Evolutionary conservation across 2,888 invertebrate genomes (phyloP).

Genomic region (Prosopocoilus inquinatus): DNA sequence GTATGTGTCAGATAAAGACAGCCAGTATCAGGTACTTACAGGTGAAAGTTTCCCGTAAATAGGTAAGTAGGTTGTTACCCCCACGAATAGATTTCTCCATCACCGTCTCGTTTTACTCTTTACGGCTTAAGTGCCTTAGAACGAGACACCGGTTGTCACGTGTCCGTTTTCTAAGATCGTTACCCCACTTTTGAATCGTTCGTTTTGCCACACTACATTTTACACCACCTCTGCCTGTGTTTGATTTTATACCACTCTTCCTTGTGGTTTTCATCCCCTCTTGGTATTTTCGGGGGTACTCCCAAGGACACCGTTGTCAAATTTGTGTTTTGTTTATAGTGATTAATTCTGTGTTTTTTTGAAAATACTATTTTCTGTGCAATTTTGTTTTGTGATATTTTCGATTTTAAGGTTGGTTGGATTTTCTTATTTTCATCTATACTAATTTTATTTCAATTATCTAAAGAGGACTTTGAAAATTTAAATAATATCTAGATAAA

Average conservation of each 20-base stretch:
- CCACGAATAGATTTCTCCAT: conserved; percentile 42
- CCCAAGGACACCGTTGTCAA: conserved; percentile 46
- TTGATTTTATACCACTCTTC: conserved; percentile 31
- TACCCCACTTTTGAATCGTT: conserved; percentile 38
- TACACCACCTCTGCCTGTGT: conserved; percentile 28
- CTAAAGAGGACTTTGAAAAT: neutral
- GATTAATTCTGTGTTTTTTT: conserved; percentile 20
- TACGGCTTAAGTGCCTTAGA: conserved; percentile 10
- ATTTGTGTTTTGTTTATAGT: conserved; percentile 25
- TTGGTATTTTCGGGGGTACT: conserved; percentile 43
- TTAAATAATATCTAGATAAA: neutral
- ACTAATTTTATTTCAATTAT: conserved; percentile 4
- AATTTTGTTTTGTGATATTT: conserved; percentile 7
- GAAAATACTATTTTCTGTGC: conserved; percentile 20
- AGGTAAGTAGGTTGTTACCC: conserved; percentile 49
- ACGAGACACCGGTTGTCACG: conserved; percentile 30
- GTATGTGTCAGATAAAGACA: conserved; percentile 16
- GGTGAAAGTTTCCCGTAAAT: conserved; percentile 50
- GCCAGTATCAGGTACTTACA: conserved; percentile 24
- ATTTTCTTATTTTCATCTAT: conserved; percentile 8
- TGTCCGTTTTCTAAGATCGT: conserved; percentile 36
- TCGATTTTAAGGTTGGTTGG: neutral
- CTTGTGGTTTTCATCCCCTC: conserved; percentile 41
- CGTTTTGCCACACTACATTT: conserved; percentile 30
- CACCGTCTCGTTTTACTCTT: conserved; percentile 28